Evolutionary conservation across 2,888 invertebrate species (phyloP).

Genomic region (Gnatocerus cornutus): DNA sequence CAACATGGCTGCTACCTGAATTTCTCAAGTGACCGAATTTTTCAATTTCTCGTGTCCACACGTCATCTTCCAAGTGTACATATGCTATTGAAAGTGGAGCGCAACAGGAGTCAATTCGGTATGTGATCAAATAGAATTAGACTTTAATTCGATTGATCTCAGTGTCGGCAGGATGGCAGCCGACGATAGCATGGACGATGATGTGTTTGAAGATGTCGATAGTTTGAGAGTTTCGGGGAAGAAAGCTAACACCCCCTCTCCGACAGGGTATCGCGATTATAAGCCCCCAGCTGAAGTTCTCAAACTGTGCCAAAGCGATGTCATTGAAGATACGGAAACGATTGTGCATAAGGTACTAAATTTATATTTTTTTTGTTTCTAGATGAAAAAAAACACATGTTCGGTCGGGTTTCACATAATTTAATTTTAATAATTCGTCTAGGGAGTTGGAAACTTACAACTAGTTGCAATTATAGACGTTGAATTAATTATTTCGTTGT

Average conservation of each 20-base stretch:
- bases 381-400: no score
- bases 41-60: neutral
- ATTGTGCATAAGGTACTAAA: constrained; percentile 78
- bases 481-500: no score
- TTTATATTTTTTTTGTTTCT: no score
- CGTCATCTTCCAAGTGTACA: constrained; percentile 5
- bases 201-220: constrained; percentile 80
- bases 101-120: constrained; percentile 11
- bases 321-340: constrained; percentile 74
- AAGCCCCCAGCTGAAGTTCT: constrained; percentile 82
- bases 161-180: constrained; percentile 35
- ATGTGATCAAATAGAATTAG: constrained; percentile 5
- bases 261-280: constrained; percentile 88
- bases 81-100: constrained; percentile 24
- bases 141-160: constrained; percentile 14
- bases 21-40: constrained; percentile 11
- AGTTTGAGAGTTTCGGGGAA: constrained; percentile 57
- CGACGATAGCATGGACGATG: constrained; percentile 89
- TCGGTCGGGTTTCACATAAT: no score
- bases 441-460: no score
- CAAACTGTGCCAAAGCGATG: constrained; percentile 72
- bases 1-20: constrained; percentile 59
- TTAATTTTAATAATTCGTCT: no score
- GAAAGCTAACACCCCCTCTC: constrained; percentile 77
- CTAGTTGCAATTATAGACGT: no score